Evolutionary conservation across 2,888 invertebrate genomes (phyloP).

Genomic region (Xiphydria camelus): DNA sequence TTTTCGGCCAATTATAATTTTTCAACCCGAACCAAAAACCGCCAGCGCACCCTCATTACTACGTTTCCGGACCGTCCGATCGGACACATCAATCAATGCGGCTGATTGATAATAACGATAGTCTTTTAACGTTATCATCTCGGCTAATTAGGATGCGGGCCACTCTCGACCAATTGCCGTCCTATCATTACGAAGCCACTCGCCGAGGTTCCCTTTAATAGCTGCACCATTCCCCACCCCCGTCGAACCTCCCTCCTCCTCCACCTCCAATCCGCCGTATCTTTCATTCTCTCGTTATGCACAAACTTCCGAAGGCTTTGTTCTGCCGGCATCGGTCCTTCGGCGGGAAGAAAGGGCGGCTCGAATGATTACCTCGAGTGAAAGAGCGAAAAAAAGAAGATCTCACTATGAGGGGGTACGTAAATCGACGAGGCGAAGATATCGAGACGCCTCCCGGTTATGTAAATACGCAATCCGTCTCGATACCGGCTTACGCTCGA

Average conservation of each 20-base stretch:
- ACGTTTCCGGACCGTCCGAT: not conserved
- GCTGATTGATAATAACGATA: conserved; percentile 50
- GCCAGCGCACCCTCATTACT: no score
- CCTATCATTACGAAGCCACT: conserved; percentile 46
- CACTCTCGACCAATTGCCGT: conserved; percentile 46
- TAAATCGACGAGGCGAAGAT: conserved; percentile 3
- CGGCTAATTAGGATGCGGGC: conserved; percentile 47
- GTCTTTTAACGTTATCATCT: conserved; percentile 45
- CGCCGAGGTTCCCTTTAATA: conserved; percentile 40
- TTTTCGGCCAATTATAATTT: no score
- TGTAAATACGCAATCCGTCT: conserved; percentile 16
- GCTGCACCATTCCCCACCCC: conserved; percentile 21
- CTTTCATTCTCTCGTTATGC: conserved; percentile 4
- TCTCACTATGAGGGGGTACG: not conserved
- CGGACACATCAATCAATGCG: conserved; percentile 39
- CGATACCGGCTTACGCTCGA: conserved; percentile 7
- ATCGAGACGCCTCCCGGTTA: conserved; percentile 11
- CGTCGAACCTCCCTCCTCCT: conserved; percentile 13
- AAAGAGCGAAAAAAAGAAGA: not conserved
- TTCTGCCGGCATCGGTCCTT: conserved; percentile 3
- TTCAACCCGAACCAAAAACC: no score
- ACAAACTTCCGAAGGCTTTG: conserved; percentile 16
- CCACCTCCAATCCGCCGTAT: conserved; percentile 11
- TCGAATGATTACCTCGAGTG: conserved; percentile 15
- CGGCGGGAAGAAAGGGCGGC: conserved; percentile 11